Percentiles rank a stretch among this genome's conserved stretches.
Conservation (phyloP, 2,888 invertebrate genomes). For the Lottia scabra region DNA sequence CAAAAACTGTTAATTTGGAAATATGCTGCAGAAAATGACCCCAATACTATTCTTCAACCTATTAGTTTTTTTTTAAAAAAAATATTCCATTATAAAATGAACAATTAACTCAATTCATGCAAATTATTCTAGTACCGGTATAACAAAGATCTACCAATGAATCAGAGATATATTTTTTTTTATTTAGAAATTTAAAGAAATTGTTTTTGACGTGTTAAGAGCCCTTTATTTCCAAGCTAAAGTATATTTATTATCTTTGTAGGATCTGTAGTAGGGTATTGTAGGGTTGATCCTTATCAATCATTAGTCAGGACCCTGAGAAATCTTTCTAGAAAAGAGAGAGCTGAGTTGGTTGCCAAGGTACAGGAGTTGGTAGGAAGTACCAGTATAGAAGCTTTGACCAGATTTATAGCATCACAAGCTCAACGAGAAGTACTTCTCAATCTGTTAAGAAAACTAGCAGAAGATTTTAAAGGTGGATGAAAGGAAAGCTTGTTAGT, state of each 20-base stretch:
- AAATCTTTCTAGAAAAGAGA: constrained; percentile 54
- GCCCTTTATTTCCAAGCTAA: no score
- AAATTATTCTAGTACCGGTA: no score
- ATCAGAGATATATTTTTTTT: no score
- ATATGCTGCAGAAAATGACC: no score
- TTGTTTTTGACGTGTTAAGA: no score
- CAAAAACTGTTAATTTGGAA: no score
- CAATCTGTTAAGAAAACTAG: constrained; percentile 43
- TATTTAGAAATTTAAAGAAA: no score
- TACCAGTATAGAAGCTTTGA: constrained; percentile 54
- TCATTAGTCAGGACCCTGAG: constrained; percentile 55
- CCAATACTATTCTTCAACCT: no score
- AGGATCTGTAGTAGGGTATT: constrained; percentile 57
- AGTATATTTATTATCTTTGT: constrained; percentile 7
- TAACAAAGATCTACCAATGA: no score
- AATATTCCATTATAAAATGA: no score
- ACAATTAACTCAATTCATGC: no score
- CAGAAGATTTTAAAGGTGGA: constrained; percentile 44
- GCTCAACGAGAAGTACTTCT: constrained; percentile 58
- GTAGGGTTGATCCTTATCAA: constrained; percentile 53
- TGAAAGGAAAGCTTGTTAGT: constrained; percentile 17
- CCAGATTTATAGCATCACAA: constrained; percentile 54
- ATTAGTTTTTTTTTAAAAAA: no score
- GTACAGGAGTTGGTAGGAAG: constrained; percentile 63
- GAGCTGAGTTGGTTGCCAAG: constrained; percentile 47